Evolutionary conservation across 2,797 vertebrate genomes (phyloP).

Genomic region (Amphiprion clarkii): DNA sequence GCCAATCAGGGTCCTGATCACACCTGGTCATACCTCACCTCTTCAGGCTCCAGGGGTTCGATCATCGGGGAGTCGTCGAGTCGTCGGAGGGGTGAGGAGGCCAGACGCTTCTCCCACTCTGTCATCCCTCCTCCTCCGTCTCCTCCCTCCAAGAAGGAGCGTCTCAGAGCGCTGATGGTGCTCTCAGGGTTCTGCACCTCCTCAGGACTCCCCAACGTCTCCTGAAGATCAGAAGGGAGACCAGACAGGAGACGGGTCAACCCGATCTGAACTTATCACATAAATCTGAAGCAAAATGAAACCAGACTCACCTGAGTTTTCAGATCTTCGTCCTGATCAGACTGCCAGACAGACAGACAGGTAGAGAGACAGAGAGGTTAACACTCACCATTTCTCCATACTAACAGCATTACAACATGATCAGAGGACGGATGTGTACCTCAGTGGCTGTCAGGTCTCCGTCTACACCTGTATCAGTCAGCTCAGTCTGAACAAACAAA

Average conservation of each 20-base stretch:
- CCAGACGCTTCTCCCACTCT: constrained; percentile 97
- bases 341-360: constrained; percentile 79
- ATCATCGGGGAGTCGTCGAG: constrained; percentile 95
- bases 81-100: constrained; percentile 90
- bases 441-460: constrained; percentile 95
- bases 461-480: constrained; percentile 92
- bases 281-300: background rate
- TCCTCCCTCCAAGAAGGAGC: constrained; percentile 89
- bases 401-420: background rate
- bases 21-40: constrained; percentile 67
- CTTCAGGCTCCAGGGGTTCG: constrained; percentile 93
- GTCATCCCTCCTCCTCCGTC: constrained; percentile 82
- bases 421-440: constrained; percentile 77
- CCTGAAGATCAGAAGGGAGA: constrained; percentile 72
- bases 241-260: background rate
- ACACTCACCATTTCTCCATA: background rate
- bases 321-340: constrained; percentile 95
- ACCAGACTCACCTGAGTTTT: constrained; percentile 89
- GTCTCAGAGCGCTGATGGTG: constrained; percentile 94
- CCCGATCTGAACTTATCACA: too few species aligned
- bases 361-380: background rate
- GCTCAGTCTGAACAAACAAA: constrained; percentile 87
- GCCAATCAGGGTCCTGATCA: too few species aligned
- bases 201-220: constrained; percentile 88
- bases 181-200: constrained; percentile 91